Conservation (phyloP, 2,797 vertebrate species). For the Macroramphosus scolopax region DNA sequence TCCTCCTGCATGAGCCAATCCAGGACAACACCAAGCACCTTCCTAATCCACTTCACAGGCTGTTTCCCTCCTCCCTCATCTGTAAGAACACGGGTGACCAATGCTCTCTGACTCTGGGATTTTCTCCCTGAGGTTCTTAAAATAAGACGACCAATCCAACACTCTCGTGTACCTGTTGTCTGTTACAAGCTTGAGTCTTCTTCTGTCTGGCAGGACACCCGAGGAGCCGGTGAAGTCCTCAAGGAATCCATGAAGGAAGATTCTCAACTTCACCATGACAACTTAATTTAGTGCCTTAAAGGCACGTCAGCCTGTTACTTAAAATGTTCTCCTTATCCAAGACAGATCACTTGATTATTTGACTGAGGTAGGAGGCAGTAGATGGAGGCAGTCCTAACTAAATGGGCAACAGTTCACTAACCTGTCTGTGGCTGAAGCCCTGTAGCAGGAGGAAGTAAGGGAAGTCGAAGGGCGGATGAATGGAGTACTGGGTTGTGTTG, state of each 20-base stretch:
- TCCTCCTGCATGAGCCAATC: background rate
- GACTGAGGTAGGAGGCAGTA: no score
- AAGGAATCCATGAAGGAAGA: background rate
- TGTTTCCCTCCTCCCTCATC: no score
- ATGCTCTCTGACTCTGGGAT: conserved; percentile 31
- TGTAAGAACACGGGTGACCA: conserved; percentile 6
- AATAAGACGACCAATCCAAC: conserved; percentile 24
- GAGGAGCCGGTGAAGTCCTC: conserved; percentile 8
- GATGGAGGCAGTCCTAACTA: no score
- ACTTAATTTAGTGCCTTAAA: no score
- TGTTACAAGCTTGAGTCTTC: background rate
- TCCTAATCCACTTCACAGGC: no score
- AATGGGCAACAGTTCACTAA: no score
- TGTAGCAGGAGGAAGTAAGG: conserved; percentile 82
- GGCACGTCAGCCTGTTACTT: no score
- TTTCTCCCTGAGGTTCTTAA: conserved; percentile 40
- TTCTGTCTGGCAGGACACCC: conserved; percentile 1
- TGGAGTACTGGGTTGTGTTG: conserved; percentile 79
- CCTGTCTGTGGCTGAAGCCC: conserved; percentile 80
- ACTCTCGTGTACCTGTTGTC: conserved; percentile 17
- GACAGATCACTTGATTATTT: no score
- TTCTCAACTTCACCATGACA: no score
- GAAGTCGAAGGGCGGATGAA: conserved; percentile 79
- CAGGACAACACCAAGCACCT: no score
- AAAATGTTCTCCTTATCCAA: no score